A percentile compares a stretch with the other conserved stretches of the same genome.
Evolutionary conservation across 2,113 vertebrate genomes (phyloP).

Genomic region (Lampris incognitus): DNA sequence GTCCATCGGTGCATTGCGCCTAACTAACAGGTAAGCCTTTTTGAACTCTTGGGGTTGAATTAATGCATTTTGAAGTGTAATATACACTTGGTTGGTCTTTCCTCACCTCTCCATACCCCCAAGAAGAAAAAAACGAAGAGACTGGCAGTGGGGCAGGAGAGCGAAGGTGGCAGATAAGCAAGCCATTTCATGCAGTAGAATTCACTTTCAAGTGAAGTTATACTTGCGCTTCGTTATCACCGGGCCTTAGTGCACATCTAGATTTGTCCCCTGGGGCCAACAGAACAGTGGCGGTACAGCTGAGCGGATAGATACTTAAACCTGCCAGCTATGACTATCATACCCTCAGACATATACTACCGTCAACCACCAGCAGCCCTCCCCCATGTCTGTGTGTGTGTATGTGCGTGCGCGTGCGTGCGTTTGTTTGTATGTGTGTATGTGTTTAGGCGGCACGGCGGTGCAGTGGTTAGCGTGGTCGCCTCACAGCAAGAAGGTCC

Average conservation of each 20-base stretch:
- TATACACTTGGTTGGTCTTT: conserved; percentile 13
- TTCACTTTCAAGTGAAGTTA: conserved; percentile 78
- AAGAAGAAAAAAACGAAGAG: conserved; percentile 28
- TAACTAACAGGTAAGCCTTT: conserved; percentile 53
- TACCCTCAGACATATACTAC: conserved; percentile 59
- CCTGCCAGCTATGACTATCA: conserved; percentile 78
- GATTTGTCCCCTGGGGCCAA: conserved; percentile 73
- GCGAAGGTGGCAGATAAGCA: conserved; percentile 74
- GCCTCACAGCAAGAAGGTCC: too few species aligned
- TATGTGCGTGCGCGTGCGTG: too few species aligned
- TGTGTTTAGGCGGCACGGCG: too few species aligned
- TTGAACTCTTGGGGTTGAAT: conserved; percentile 3
- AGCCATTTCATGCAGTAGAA: conserved; percentile 78
- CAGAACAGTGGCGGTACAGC: conserved; percentile 73
- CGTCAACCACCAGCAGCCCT: conserved; percentile 27
- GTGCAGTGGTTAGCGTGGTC: too few species aligned
- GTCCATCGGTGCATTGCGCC: conserved; percentile 3
- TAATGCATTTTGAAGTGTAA: not conserved
- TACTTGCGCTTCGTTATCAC: conserved; percentile 70
- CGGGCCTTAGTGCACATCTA: conserved; percentile 78
- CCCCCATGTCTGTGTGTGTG: conserved; percentile 10
- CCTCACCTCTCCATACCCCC: conserved; percentile 20
- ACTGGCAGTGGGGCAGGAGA: not conserved
- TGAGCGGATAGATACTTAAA: conserved; percentile 81
- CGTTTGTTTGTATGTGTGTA: too few species aligned